Evolutionary conservation across 2,888 invertebrate species (phyloP).

Genomic region (Ferdinandea cuprea): DNA sequence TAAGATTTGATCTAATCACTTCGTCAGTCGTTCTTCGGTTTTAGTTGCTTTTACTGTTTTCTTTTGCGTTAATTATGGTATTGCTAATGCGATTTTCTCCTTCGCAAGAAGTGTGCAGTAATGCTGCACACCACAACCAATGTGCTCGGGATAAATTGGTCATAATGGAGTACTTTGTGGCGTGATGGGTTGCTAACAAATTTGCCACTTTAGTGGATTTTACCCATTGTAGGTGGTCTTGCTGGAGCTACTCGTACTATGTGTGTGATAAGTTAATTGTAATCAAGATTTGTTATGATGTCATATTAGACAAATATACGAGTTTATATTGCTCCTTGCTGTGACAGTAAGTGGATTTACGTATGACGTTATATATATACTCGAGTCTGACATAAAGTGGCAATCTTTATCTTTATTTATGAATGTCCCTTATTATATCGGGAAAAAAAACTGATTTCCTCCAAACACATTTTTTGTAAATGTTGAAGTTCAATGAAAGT

Average conservation of each 20-base stretch:
- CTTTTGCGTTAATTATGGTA: conserved; percentile 47
- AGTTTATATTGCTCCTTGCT: neutral
- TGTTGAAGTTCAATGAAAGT: too few relatives aligned
- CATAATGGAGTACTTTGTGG: conserved; percentile 45
- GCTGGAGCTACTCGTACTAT: neutral
- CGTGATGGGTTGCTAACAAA: conserved; percentile 48
- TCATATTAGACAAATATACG: too few relatives aligned
- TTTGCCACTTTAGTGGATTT: conserved; percentile 21
- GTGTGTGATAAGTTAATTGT: conserved; percentile 23
- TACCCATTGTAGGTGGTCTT: conserved; percentile 45
- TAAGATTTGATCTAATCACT: conserved; percentile 73
- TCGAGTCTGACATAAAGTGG: too few relatives aligned
- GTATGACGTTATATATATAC: too few relatives aligned
- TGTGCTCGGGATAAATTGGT: conserved; percentile 40
- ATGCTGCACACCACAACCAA: conserved; percentile 11
- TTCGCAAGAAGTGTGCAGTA: conserved; percentile 18
- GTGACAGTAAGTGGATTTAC: neutral
- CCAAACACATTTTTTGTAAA: too few relatives aligned
- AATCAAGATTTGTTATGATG: conserved; percentile 20
- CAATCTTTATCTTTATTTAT: too few relatives aligned
- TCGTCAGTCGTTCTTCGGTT: conserved; percentile 64
- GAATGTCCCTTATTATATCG: too few relatives aligned
- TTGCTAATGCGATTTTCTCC: conserved; percentile 61
- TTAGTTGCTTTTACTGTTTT: conserved; percentile 56
- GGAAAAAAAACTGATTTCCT: too few relatives aligned